Conservation (phyloP, 2,113 vertebrate genomes). For the Sakesphorus luctuosus region DNA sequence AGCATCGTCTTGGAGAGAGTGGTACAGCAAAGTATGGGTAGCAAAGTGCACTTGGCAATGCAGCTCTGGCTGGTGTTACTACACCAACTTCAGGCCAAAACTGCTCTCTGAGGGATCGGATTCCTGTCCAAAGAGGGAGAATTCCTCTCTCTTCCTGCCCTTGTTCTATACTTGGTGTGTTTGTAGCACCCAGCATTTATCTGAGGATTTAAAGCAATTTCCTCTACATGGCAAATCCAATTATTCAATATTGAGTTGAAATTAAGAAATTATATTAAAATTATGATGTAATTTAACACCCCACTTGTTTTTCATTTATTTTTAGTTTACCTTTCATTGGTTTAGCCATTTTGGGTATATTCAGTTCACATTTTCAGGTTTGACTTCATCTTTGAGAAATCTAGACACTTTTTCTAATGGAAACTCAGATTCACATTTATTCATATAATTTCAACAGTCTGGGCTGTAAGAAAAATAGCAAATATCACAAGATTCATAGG, state of each 20-base stretch:
- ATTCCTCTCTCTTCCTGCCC: background rate
- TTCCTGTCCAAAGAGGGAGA: background rate
- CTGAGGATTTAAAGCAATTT: background rate
- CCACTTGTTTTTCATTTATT: background rate
- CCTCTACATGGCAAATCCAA: background rate
- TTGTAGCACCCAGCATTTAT: background rate
- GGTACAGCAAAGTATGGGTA: no score
- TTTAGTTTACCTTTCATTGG: background rate
- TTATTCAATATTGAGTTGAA: background rate
- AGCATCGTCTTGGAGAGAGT: no score
- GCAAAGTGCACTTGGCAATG: background rate
- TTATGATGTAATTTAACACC: background rate
- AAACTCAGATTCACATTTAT: background rate
- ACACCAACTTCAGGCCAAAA: background rate
- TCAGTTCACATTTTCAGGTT: background rate
- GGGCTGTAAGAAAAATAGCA: conserved; percentile 30
- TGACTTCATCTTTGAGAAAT: background rate
- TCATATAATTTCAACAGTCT: background rate
- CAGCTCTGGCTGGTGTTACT: background rate
- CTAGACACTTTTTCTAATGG: background rate
- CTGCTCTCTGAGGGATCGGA: background rate
- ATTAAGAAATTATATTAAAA: background rate
- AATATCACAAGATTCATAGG: conserved; percentile 17
- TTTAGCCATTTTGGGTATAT: background rate
- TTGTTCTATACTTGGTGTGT: background rate